phyloP scores from a whole-genome alignment of 2,888 invertebrate species.

The Tachina grossa region DNA sequence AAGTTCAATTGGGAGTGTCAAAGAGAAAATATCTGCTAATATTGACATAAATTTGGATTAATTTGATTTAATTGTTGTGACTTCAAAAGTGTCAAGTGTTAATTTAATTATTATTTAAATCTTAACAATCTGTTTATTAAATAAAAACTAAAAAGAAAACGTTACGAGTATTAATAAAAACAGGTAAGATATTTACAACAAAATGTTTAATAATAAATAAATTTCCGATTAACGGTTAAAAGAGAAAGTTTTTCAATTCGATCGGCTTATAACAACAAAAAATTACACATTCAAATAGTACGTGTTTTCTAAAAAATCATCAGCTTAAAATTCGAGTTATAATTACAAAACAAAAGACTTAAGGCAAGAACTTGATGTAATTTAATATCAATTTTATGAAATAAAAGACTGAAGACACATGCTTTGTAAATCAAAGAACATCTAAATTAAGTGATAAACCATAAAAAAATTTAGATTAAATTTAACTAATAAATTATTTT shows the following conservation, averaged over 20 bases:
- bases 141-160: slow-evolving; percentile 1
- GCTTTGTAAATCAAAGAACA: no score
- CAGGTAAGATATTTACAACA: slow-evolving; percentile 60
- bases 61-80: slow-evolving; percentile 23
- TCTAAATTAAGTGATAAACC: no score
- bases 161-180: not conserved
- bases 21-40: slow-evolving; percentile 47
- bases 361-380: slow-evolving; percentile 1
- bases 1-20: slow-evolving; percentile 3
- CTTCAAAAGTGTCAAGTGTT: slow-evolving; percentile 51
- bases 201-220: slow-evolving; percentile 8
- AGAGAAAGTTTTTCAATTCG: slow-evolving; percentile 64
- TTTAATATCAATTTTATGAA: not conserved
- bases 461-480: no score
- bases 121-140: not conserved
- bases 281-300: slow-evolving; percentile 22
- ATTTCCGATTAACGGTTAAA: slow-evolving; percentile 56
- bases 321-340: no score
- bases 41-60: slow-evolving; percentile 41
- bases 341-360: slow-evolving; percentile 29
- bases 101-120: not conserved
- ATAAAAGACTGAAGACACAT: no score
- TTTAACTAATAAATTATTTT: no score
- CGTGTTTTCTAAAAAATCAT: slow-evolving; percentile 38
- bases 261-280: slow-evolving; percentile 2